Evolutionary conservation across 2,888 invertebrate species (phyloP), one percentile per base, ranked within the genome.

Genomic region (Alloscopus bannaensis): DNA sequence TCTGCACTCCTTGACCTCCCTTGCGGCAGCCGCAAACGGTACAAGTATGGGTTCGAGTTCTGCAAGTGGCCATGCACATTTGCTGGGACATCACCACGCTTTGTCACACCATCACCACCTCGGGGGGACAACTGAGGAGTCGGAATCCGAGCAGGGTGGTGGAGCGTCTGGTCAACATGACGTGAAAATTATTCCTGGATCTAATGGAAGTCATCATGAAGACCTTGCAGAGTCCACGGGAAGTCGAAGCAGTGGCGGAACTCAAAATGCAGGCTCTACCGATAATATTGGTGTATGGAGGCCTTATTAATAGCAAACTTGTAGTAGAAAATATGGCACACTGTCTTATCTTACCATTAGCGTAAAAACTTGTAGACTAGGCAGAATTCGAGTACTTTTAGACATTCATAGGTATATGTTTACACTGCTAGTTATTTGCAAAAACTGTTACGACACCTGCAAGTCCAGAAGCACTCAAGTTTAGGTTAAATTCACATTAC

Each of bases 261-360:
- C 64, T 64, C 75, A 77, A 50, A 76, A 60, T 36, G 64, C 52
- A n/a, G 72, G 66, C 22, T 64, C 82, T 3, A 69, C 79, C 3
- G 85, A 85, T 65, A 82, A 62, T 72, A 77, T 84, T 59, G 80
- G 83, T 31, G 85, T 85, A 20, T 85, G 85, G 85, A 59, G 85
- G 72, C 85, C 85, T 62, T 85, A 85, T 52, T 85, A 73, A n/a
- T n/a, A n/a, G n/a, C n/a, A n/a, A n/a, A 76, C 40, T n/a, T 20
- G 20, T 40, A 40, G 42, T n/a, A n/a, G n/a, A n/a, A n/a, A n/a
- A n/a, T n/a, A n/a, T n/a, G n/a, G n/a, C n/a, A n/a, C n/a, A n/a
- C n/a, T n/a, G n/a, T n/a, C n/a, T n/a, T n/a, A n/a, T n/a, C n/a
- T n/a, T n/a, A n/a, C n/a, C n/a, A n/a, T n/a, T n/a, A n/a, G n/a